Evolutionary conservation across 2,113 vertebrate genomes (phyloP), one percentile per base, ranked within the genome.

Genomic region (Saccopteryx bilineata): DNA sequence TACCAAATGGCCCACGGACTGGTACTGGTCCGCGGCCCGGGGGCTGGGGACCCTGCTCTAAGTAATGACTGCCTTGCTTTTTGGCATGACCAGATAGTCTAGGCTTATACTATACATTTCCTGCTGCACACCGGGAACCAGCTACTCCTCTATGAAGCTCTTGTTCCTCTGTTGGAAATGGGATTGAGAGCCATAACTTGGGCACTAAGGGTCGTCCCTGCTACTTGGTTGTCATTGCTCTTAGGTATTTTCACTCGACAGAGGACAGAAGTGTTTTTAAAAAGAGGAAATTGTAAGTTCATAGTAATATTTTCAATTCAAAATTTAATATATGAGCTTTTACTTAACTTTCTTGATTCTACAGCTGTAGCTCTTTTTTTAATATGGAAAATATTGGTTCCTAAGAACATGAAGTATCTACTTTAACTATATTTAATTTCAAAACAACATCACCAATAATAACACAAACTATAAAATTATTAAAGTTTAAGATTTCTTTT

Each of bases 271-370:
- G 12, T 71, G 63, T 76, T 94, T 80, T 85, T 23, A 18, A 33
- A 91, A 76, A 82, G 26, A 82, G 5, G 50, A 94, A 79, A 92
- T 52, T 56, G 4, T 39, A 24, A 87, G 56, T 63, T 83, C 31
- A 78, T 50, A 88, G 26, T 63, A 21, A 88, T 50, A 91, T 52
- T 82, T 78, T 86, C 50, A 58, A 95, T 65, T 93, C 13, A 23
- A 91, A 91, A 58, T 88, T 68, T 96, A 88, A 91, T 2, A 26
- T 21, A 50, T 14, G 18, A 24, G 9, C 21, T 92, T 92, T 86
- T 79, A 92, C 31, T 61, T 85, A 79, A 72, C 13, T 90, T 92
- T 75, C 75, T 93, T 81, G 50, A 92, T 87, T 90, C 80, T 79
- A 78, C 0, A 83, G 52, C 1, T 61, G 2, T n/a, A 71, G 66